Evolutionary conservation across 2,113 vertebrate genomes (phyloP), one percentile per base, ranked within the genome.

Genomic region (Synodontis membranacea): DNA sequence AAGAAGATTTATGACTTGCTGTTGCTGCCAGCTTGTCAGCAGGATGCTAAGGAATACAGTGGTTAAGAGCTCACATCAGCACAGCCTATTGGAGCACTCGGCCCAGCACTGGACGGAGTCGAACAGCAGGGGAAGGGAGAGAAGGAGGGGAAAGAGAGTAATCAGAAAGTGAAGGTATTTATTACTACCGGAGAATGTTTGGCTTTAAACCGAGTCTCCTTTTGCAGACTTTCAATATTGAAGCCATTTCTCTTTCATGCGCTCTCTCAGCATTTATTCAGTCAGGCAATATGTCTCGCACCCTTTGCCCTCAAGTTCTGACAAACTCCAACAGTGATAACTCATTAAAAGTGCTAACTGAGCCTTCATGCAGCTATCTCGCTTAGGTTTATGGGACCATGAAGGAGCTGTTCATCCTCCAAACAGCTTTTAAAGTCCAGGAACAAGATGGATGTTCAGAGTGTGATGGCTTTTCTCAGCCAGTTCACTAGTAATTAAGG

Each of bases 201-300:
- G 91, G 87, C 90, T 93, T 93, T 93, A 92, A 93, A 91, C 86
- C 83, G 91, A 83, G 89, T 93, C 91, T 93, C 88, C 91, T 89
- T 88, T 91, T 91, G 92, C 92, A 60, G 83, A 88, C 86, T 70
- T 85, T 88, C 92, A 86, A 76, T 81, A 91, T 93, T 90, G 91
- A 90, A 68, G 64, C 50, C 56, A 82, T 84, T 88, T 87, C 46
- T 81, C 90, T 88, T 87, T 79, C 44, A 44, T 19, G 48, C 56
- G 54, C 83, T 70, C 68, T 84, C 54, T 68, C 21, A 31, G 85
- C 90, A 83, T 84, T 88, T 80, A 89, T 79, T 89, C 80, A 72
- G 76, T 84, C 88, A 91, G 84, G 87, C 75, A 88, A 85, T 88
- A 86, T 85, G 88, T 91, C 80, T 89, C 66, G 68, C 87, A 56